Conservation (phyloP, 2,113 vertebrate genomes). For the Mionectes macconnelli region DNA sequence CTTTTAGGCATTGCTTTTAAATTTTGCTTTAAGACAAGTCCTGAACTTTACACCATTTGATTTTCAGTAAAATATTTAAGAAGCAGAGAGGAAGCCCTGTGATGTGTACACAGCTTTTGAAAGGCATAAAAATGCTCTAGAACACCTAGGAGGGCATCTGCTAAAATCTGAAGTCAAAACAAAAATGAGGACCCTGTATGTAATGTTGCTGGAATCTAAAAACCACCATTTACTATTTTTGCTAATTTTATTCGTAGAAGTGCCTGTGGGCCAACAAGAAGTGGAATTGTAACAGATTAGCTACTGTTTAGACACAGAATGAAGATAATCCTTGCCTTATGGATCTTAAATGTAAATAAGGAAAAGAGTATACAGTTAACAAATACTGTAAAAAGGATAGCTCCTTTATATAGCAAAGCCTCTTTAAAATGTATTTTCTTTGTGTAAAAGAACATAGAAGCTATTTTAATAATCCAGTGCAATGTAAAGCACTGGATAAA, state of each 20-base stretch:
- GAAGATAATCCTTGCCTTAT: background rate
- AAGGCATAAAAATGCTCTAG: background rate
- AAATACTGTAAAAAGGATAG: background rate
- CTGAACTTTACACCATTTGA: background rate
- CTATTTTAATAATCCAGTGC: background rate
- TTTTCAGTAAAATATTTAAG: slow-evolving; percentile 38
- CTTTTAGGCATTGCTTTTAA: slow-evolving; percentile 25
- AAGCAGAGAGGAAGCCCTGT: background rate
- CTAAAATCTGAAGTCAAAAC: background rate
- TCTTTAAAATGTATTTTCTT: background rate
- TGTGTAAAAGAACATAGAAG: background rate
- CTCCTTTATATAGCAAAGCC: background rate
- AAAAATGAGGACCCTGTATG: background rate
- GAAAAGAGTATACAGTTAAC: background rate
- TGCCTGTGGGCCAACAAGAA: background rate
- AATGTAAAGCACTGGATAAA: background rate
- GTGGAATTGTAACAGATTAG: background rate
- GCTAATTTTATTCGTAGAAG: background rate
- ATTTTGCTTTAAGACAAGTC: background rate
- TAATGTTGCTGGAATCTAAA: slow-evolving; percentile 19
- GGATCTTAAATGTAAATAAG: background rate
- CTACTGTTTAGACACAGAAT: background rate
- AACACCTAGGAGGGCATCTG: background rate
- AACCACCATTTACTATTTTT: background rate
- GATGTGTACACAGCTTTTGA: background rate